Evolutionary conservation across 2,797 vertebrate genomes (phyloP), one percentile per base, ranked within the genome.

Genomic region (Allobates femoralis): DNA sequence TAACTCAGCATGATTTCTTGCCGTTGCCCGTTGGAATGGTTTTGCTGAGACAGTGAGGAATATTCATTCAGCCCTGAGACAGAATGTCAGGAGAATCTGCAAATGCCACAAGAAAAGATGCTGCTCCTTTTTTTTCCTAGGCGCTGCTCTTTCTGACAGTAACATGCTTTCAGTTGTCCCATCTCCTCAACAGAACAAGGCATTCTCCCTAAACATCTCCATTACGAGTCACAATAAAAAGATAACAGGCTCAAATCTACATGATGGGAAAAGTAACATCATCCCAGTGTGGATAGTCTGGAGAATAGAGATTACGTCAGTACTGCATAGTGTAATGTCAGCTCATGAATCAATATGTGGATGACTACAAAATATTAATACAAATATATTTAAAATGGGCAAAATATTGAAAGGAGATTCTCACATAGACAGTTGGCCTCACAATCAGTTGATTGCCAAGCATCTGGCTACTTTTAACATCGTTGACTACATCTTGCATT

Each of bases 11-110:
- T 46, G 75, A 78, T 55, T 78, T 84, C 83, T 67, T 21, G 7
- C 83, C 77, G 28, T 78, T 37, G 37, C 50, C 37, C 23, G n/a
- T 30, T 56, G 62, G 30, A 78, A 78, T 34, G 62, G 60, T 78
- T 67, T 85, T 78, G 74, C 73, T 76, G 82, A 84, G 83, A 78
- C 82, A 76, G 71, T 76, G 75, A 66, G 32, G 60, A 85, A 78
- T 55, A 67, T 66, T 85, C 50, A 67, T 66, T 30, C 30, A 85
- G 83, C 83, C 37, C 46, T 78, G 83, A 85, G 74, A 62, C 64
- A 46, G 50, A 15, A 85, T 67, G 50, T 78, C 75, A 78, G 60
- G 69, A 78, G 60, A 69, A 28, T 55, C 75, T 78, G 46, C 83
- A 67, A 85, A 85, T 78, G 75, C 83, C 60, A 79, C 75, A 58